A percentile compares a stretch with the other conserved stretches of the same genome.
Conservation (phyloP, 2,113 vertebrate species). For the Vimba vimba region DNA sequence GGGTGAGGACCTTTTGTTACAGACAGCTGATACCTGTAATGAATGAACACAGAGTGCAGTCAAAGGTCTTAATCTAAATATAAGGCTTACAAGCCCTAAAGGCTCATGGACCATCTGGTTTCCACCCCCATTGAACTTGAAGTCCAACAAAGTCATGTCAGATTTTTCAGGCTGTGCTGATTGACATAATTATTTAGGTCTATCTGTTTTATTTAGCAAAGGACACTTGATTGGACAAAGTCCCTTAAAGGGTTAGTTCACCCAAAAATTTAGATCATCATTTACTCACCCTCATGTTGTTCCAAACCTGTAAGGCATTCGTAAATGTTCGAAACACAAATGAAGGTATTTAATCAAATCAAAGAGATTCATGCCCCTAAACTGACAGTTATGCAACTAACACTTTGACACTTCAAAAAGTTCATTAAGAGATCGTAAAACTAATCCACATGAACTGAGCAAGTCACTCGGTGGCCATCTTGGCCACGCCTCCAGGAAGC, state of each 20-base stretch:
- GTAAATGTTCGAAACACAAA: too few species aligned
- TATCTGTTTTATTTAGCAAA: neutral
- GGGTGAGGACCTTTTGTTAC: constrained; percentile 40
- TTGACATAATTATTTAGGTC: constrained; percentile 18
- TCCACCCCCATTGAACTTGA: constrained; percentile 31
- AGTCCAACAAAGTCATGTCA: constrained; percentile 22
- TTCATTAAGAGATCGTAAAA: neutral
- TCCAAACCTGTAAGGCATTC: too few species aligned
- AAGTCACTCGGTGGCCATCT: neutral
- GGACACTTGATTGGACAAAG: neutral
- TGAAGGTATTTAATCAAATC: too few species aligned
- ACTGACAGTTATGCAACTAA: too few species aligned
- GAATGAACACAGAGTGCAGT: constrained; percentile 42
- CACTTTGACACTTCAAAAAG: too few species aligned
- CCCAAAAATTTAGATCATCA: too few species aligned
- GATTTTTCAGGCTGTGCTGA: constrained; percentile 8
- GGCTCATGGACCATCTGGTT: constrained; percentile 47
- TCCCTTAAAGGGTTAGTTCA: too few species aligned
- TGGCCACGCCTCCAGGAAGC: neutral
- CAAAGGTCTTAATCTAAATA: constrained; percentile 47
- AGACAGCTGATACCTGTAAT: constrained; percentile 53
- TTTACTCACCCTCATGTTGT: too few species aligned
- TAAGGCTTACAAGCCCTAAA: constrained; percentile 33
- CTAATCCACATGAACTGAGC: too few species aligned
- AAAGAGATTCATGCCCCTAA: too few species aligned